These are phyloP conservation scores for Geophilus truncorum DNA, from an alignment of 2,888 invertebrate species.

Conservation along the genomic window DNA sequence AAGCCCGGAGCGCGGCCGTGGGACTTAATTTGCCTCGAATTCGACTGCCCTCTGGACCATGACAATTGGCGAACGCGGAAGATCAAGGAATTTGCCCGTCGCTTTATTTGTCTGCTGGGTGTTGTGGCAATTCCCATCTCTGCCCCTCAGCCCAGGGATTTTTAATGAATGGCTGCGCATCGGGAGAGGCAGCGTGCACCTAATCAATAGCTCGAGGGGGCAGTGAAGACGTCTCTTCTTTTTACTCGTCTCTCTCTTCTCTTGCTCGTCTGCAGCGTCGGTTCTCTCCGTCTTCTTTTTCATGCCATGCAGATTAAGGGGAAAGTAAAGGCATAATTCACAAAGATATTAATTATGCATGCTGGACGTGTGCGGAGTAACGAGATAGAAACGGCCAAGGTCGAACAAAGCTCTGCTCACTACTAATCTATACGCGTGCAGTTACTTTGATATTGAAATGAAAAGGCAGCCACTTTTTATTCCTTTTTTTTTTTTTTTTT, in stretches of 20 bases:
- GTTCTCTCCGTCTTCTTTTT: background rate
- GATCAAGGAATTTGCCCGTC: constrained; percentile 13
- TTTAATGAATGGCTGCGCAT: constrained; percentile 19
- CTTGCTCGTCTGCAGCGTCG: background rate
- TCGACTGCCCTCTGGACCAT: constrained; percentile 13
- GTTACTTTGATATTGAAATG: constrained; percentile 5
- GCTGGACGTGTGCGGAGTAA: constrained; percentile 22
- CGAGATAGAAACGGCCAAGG: constrained; percentile 10
- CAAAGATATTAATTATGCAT: constrained; percentile 10
- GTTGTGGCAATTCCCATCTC: constrained; percentile 14
- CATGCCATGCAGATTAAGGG: constrained; percentile 13
- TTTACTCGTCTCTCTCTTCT: background rate
- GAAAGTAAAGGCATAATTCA: constrained; percentile 21
- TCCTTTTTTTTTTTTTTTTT: background rate
- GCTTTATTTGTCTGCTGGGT: constrained; percentile 2
- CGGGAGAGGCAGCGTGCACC: background rate
- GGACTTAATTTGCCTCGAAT: constrained; percentile 7
- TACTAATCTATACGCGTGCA: constrained; percentile 18
- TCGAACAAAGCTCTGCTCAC: constrained; percentile 18
- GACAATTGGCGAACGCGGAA: background rate
- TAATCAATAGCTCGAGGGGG: constrained; percentile 27
- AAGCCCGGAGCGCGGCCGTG: background rate
- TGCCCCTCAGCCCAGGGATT: constrained; percentile 5
- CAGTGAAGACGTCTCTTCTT: background rate
- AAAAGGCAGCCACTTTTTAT: background rate